Percentiles rank a stretch among this genome's conserved stretches.
phyloP scores from a whole-genome alignment of 2,113 vertebrate genomes.

The Hydrochoerus hydrochaeris region DNA sequence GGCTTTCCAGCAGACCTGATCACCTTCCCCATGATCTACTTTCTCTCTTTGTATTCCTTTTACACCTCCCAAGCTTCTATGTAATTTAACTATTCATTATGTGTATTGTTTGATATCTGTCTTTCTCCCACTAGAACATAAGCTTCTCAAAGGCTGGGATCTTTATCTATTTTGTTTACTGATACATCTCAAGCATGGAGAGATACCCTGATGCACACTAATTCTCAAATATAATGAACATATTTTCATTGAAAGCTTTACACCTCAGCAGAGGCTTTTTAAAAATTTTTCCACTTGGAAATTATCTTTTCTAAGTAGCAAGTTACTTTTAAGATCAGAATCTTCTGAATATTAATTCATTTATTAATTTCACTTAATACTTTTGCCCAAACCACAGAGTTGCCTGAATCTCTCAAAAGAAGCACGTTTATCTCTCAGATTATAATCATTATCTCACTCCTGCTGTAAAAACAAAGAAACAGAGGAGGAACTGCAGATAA shows the following conservation, averaged over 20 bases:
- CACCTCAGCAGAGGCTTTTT: conserved; percentile 37
- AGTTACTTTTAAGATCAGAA: conserved; percentile 64
- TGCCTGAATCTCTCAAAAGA: conserved; percentile 58
- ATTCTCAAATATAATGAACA: conserved; percentile 45
- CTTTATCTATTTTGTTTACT: conserved; percentile 28
- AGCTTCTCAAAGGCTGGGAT: conserved; percentile 10
- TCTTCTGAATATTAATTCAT: conserved; percentile 50
- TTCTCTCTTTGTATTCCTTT: background rate
- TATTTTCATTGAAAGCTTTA: conserved; percentile 47
- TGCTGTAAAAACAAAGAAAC: conserved; percentile 59
- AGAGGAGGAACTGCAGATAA: conserved; percentile 47
- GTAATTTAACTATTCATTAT: background rate
- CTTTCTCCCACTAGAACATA: background rate
- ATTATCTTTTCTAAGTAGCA: conserved; percentile 60
- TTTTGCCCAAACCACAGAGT: conserved; percentile 51
- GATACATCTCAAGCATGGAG: background rate
- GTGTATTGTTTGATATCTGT: background rate
- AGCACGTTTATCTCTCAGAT: conserved; percentile 46
- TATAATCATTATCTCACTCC: conserved; percentile 58
- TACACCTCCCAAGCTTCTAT: conserved; percentile 2
- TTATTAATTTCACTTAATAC: conserved; percentile 66
- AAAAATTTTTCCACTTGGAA: conserved; percentile 56
- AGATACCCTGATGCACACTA: background rate
- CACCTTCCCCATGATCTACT: background rate
- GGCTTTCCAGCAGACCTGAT: background rate